Base-by-base conservation (phyloP, 2,888 invertebrate genomes). In the Lasioglossum villosulum region DNA sequence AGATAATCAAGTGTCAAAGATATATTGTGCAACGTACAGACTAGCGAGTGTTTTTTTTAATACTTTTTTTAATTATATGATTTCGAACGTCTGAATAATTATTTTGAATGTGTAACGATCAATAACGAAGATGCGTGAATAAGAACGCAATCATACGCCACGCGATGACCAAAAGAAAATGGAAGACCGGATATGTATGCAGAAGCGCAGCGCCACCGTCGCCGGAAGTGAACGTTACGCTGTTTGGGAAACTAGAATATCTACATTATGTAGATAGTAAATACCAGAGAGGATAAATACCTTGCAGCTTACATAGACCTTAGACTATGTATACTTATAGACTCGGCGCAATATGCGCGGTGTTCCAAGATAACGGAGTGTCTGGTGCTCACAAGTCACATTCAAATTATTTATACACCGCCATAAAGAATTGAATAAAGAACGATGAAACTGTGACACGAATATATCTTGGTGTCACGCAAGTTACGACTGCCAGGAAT, bases 11-110 rank as follows among this genome's bases (percentile, higher is more conserved):
- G 71, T 88, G 79, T 84, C 73, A 86, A 39, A 74, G 42, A 42
- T 42, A 77, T 86, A 75, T 86, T 59, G 30, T 86, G 79, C 63
- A 89, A 90, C 90, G 88, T 90, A 90, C 90, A 86, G 87, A 78
- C 75, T 81, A 78, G 75, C 75, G 48, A 81, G 82, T 68, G 78
- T 14, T 42, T 42, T 42, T 42, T 45, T 74, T n/a, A n/a, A 37
- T 37, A 37, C n/a, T n/a, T 37, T 37, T 88, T 80, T 78, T 75
- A 75, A 84, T 59, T 75, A 82, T 73, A 82, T 42, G 45, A 84
- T 77, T 73, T 80, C 34, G 48, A 81, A 79, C 70, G 68, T 79
- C 75, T 84, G 27, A 74, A 75, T 19, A 75, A 78, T 82, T 82
- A 79, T 37, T 78, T 52, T 63, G 72, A 71, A 73, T 82, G 72